Percentiles rank a stretch among this genome's conserved stretches.
Conservation (phyloP, 2,797 vertebrate genomes). For the Pseudocheirus occidentalis region DNA sequence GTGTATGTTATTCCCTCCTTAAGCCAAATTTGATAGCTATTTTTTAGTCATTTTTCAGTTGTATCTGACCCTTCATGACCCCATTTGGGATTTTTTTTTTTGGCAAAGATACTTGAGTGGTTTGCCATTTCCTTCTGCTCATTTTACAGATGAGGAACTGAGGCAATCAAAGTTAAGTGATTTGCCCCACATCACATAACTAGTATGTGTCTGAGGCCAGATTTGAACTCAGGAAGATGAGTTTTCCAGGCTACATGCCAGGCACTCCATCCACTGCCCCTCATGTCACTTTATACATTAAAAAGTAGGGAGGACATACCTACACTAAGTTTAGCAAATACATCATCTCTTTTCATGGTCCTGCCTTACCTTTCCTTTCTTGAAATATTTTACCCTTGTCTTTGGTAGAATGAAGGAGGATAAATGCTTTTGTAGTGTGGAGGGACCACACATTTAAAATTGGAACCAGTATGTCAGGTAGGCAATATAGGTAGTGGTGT, state of each 20-base stretch:
- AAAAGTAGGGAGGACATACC: not conserved
- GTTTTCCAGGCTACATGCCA: not conserved
- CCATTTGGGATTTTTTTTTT: not conserved
- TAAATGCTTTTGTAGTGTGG: constrained; percentile 5
- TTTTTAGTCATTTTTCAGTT: not conserved
- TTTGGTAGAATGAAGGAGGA: constrained; percentile 9
- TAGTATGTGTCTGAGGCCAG: not conserved
- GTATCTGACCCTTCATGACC: not conserved
- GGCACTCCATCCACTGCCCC: not conserved
- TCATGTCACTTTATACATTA: not conserved
- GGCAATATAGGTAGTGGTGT: not conserved
- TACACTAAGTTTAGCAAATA: not conserved
- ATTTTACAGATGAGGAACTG: not conserved
- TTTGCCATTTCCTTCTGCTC: not conserved
- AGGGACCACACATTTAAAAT: constrained; percentile 38
- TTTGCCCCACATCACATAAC: not conserved
- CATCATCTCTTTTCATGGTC: not conserved
- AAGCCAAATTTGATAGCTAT: too few relatives aligned
- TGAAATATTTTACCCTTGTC: constrained; percentile 7
- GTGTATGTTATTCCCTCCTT: too few relatives aligned
- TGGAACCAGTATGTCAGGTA: not conserved
- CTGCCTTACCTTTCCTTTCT: constrained; percentile 7
- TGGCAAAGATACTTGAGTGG: not conserved
- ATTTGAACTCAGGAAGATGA: not conserved
- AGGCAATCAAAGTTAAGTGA: not conserved